Percentiles rank a stretch among this genome's conserved stretches.
Evolutionary conservation across 2,888 invertebrate species (phyloP).

Genomic region (Tortricodes alternella): DNA sequence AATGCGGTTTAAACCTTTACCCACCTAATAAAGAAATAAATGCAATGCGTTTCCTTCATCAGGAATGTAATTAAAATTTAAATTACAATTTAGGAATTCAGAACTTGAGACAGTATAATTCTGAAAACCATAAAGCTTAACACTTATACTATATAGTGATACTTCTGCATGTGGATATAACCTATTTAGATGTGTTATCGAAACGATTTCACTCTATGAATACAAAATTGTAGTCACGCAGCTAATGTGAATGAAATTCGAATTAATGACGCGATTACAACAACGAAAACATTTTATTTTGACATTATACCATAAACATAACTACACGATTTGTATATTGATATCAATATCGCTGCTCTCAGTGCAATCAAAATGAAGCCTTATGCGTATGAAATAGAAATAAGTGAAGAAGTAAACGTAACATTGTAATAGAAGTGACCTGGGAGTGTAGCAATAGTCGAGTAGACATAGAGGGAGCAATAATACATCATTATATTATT

Average conservation of each 20-base stretch:
- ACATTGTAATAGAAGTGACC: slow-evolving; percentile 46
- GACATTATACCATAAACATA: slow-evolving; percentile 73
- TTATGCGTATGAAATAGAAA: slow-evolving; percentile 32
- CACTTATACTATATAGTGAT: slow-evolving; percentile 13
- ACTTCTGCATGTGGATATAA: slow-evolving; percentile 38
- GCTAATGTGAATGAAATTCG: slow-evolving; percentile 69
- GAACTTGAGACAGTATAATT: too few species aligned
- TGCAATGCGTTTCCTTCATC: too few species aligned
- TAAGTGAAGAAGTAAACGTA: slow-evolving; percentile 26
- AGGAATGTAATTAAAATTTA: too few species aligned
- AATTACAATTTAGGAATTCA: too few species aligned
- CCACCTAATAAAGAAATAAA: too few species aligned
- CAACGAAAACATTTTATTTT: slow-evolving; percentile 72
- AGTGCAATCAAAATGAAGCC: slow-evolving; percentile 40
- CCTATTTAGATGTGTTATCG: slow-evolving; percentile 55
- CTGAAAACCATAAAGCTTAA: neutral
- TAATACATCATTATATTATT: slow-evolving; percentile 81
- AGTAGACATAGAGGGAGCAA: slow-evolving; percentile 64
- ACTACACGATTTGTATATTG: slow-evolving; percentile 64
- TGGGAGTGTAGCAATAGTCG: slow-evolving; percentile 60
- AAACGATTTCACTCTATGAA: slow-evolving; percentile 52
- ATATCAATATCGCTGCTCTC: slow-evolving; percentile 36
- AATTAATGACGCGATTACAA: slow-evolving; percentile 70
- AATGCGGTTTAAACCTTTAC: neutral
- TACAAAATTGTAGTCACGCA: slow-evolving; percentile 59